Conservation (phyloP, 1,140 invertebrate genomes). For the Oreohelix idahoensis region DNA sequence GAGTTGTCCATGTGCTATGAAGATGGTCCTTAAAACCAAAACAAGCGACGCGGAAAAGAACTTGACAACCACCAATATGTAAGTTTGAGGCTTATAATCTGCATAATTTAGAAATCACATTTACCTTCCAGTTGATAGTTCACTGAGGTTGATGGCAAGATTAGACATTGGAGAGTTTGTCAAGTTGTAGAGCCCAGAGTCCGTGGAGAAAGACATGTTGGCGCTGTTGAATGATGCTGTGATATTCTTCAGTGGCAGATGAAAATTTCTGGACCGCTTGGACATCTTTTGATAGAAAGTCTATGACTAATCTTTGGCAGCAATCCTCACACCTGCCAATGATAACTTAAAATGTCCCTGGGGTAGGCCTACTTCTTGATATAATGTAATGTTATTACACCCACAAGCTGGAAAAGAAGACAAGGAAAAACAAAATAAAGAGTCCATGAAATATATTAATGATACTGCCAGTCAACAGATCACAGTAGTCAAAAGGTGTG, state of each 20-base stretch:
- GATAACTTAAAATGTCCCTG: neutral
- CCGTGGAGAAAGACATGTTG: slow-evolving; percentile 28
- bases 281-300: slow-evolving; percentile 29
- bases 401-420: neutral
- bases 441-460: no score
- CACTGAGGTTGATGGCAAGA: slow-evolving; percentile 35
- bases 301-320: neutral
- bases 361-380: neutral
- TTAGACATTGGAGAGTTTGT: slow-evolving; percentile 33
- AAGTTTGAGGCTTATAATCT: no score
- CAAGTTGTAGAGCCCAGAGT: slow-evolving; percentile 25
- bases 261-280: slow-evolving; percentile 3
- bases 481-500: no score
- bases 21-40: no score
- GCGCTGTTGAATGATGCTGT: slow-evolving; percentile 16
- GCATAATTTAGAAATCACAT: no score
- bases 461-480: no score
- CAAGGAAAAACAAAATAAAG: no score
- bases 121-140: slow-evolving; percentile 40
- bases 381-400: neutral
- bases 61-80: no score
- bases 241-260: slow-evolving; percentile 33
- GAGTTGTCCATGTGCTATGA: no score
- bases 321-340: neutral
- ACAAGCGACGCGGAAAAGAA: no score